Evolutionary conservation across 2,888 invertebrate genomes (phyloP).

Genomic region (Zygaena filipendulae): DNA sequence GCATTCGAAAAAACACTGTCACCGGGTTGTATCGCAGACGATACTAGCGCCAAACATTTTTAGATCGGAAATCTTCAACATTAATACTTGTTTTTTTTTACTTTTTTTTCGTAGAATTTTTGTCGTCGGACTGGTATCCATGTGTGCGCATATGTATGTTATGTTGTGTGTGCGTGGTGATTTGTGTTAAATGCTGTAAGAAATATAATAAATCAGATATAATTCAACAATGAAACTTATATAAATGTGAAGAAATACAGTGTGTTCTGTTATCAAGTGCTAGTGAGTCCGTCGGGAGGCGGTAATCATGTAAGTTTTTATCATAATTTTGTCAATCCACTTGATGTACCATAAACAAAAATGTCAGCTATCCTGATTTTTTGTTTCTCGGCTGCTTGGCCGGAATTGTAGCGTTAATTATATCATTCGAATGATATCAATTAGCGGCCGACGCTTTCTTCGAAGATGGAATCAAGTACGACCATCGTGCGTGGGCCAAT

Average conservation of each 20-base stretch:
- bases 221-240: conserved; percentile 59
- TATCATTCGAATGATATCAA: conserved; percentile 64
- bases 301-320: conserved; percentile 67
- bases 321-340: conserved; percentile 46
- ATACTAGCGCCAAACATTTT: too few relatives aligned
- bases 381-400: conserved; percentile 64
- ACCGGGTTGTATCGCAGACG: too few relatives aligned
- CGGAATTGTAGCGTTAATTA: conserved; percentile 59
- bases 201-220: conserved; percentile 62
- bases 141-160: conserved; percentile 37
- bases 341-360: conserved; percentile 70
- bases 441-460: conserved; percentile 56
- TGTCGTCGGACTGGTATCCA: too few relatives aligned
- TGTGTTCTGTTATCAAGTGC: conserved; percentile 64
- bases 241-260: conserved; percentile 61
- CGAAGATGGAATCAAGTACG: conserved; percentile 30
- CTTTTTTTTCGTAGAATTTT: too few relatives aligned
- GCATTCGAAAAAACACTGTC: too few relatives aligned
- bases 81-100: too few relatives aligned
- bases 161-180: conserved; percentile 70
- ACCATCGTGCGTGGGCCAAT: conserved; percentile 42
- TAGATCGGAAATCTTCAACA: too few relatives aligned
- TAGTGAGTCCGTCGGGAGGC: conserved; percentile 64
- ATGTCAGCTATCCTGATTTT: conserved; percentile 70
- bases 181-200: conserved; percentile 68